Base-by-base conservation (phyloP, 1,140 invertebrate species). In the Andrena cerasifolii region DNA sequence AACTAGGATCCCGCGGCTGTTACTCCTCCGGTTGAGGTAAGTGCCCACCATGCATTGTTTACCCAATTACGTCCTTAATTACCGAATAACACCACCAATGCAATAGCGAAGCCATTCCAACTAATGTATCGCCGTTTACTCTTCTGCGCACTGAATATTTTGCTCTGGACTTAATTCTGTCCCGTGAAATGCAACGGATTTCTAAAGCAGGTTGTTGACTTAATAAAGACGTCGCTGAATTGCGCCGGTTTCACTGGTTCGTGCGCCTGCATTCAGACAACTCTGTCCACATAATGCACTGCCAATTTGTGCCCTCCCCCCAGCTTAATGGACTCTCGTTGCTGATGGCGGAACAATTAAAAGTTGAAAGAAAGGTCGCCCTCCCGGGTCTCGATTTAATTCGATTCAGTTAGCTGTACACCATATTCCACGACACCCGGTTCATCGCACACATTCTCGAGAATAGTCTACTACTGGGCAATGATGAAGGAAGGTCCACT, bases 131-230 rank as follows among this genome's bases (percentile, higher is more conserved):
- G 3, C 40, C 40, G 33, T 28, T 5, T 36, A 45, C 16, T 26
- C 28, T 24, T 18, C 28, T 14, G 2, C 36, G 14, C 14, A 4
- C 1, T 16, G 49, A 80, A 51, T 67, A 67, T 63, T 49, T 3
- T 18, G 5, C 16, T 24, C 6, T 16, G 26, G 18, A 68, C 59
- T 68, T 49, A 68, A 76, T 68, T 76, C n/a, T 10, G 14, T 49
- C 28, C 18, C 31, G 24, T 16, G 63, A 56, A 67, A 67, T 33
- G 62, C 72, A 45, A 26, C 28, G 63, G 28, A 68, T 56, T 76
- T 76, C 53, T 76, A 76, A 68, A 58, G 53, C 43, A 36, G 43
- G 73, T 68, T 76, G 73, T 76, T 49, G 73, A 76, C 43, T 68
- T 76, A 76, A 76, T 76, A 76, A 68, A 76, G 53, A 49, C 51